Conservation (phyloP, 2,888 invertebrate species). For the Tipula unca region DNA sequence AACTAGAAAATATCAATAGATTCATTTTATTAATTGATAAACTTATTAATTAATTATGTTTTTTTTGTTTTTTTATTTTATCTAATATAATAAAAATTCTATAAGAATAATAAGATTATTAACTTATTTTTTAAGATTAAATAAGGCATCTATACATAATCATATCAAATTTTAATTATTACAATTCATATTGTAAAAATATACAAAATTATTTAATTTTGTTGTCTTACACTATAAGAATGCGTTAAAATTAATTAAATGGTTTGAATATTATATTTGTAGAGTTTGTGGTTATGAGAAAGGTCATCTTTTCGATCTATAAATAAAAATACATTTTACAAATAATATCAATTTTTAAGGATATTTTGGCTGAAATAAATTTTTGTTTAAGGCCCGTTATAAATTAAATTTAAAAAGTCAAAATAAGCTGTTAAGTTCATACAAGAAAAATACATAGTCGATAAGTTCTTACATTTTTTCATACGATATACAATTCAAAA, state of each 20-base stretch:
- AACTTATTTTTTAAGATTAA: background rate
- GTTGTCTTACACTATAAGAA: background rate
- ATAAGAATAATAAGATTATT: background rate
- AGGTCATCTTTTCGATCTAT: background rate
- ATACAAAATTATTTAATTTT: background rate
- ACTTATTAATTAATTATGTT: background rate
- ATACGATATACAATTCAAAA: constrained; percentile 20
- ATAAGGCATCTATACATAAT: background rate
- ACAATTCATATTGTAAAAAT: background rate
- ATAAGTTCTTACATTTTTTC: background rate
- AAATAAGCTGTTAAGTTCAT: background rate
- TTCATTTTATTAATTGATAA: background rate
- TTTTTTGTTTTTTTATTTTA: background rate
- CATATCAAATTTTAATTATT: background rate
- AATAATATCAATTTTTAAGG: no score
- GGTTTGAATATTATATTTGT: background rate
- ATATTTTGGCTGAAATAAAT: no score
- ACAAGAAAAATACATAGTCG: no score
- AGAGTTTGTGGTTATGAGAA: background rate
- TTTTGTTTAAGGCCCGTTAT: background rate
- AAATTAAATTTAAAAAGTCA: background rate
- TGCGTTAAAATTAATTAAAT: background rate
- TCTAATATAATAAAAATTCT: background rate
- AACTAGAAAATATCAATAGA: background rate
- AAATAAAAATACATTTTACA: background rate